Conservation (phyloP, 2,888 invertebrate genomes). For the Thecophora atra region DNA sequence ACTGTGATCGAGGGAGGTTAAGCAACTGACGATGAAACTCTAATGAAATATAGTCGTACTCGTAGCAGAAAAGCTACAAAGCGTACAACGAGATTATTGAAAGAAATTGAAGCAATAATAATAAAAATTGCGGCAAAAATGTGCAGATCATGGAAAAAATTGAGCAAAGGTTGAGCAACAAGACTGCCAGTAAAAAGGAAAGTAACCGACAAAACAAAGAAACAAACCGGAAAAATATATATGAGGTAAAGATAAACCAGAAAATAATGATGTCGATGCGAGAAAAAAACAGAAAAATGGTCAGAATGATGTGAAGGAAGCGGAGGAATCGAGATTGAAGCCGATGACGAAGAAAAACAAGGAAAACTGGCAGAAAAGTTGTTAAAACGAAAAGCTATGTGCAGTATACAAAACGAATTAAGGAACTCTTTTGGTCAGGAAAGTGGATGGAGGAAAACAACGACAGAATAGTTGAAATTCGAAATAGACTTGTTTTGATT, state of each 20-base stretch:
- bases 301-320: no score
- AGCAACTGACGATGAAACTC: not conserved
- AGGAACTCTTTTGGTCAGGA: no score
- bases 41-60: no score
- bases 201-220: not conserved
- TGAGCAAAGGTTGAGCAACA: no score
- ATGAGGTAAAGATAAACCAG: not conserved
- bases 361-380: no score
- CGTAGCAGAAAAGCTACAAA: conserved; percentile 1
- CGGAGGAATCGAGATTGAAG: not conserved
- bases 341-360: not conserved
- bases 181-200: not conserved
- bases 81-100: not conserved
- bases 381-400: not conserved
- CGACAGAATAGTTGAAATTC: no score
- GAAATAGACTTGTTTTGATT: no score
- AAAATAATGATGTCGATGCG: not conserved
- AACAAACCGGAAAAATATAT: not conserved
- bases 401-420: not conserved
- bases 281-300: no score
- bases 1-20: no score
- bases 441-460: no score
- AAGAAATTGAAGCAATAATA: conserved; percentile 7
- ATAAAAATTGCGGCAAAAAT: not conserved
- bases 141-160: conserved; percentile 2